phyloP scores from a whole-genome alignment of 2,797 vertebrate species.

The Zenarchopterus dispar region DNA sequence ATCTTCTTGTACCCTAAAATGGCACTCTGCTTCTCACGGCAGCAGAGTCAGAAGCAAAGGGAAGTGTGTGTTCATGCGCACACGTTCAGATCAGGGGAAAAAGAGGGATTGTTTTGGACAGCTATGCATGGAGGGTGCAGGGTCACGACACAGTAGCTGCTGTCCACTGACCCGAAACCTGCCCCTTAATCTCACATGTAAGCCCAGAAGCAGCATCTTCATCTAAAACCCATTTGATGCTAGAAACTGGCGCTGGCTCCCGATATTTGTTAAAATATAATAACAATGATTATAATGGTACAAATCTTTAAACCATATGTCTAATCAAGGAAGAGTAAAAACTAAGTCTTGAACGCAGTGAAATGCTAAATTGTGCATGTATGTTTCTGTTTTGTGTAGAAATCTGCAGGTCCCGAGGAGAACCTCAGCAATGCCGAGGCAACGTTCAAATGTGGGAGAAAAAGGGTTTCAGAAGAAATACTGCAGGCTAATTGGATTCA shows the following conservation, averaged over 20 bases:
- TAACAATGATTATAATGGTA: background rate
- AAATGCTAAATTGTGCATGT: constrained; percentile 1
- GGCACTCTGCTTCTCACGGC: constrained; percentile 56
- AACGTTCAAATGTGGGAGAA: constrained; percentile 49
- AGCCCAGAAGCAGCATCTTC: constrained; percentile 7
- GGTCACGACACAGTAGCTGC: constrained; percentile 48
- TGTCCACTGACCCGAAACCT: constrained; percentile 47
- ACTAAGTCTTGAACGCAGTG: background rate
- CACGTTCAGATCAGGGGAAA: constrained; percentile 14
- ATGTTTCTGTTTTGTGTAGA: background rate
- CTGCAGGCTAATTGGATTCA: constrained; percentile 48
- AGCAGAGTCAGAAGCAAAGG: constrained; percentile 33
- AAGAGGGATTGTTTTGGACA: constrained; percentile 39
- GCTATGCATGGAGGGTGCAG: constrained; percentile 24
- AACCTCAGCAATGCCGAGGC: too few species aligned
- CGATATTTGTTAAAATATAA: background rate
- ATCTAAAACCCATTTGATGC: background rate
- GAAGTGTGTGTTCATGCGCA: constrained; percentile 10
- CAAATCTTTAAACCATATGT: too few species aligned
- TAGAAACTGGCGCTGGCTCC: background rate
- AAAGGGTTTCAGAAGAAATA: constrained; percentile 48
- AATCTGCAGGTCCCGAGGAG: constrained; percentile 25
- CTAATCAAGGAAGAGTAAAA: background rate
- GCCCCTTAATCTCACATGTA: constrained; percentile 19
- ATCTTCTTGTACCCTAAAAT: constrained; percentile 41